These are phyloP conservation scores for Chaetophractus vellerosus DNA, from an alignment of 2,797 vertebrate species.

Conservation along the genomic window DNA sequence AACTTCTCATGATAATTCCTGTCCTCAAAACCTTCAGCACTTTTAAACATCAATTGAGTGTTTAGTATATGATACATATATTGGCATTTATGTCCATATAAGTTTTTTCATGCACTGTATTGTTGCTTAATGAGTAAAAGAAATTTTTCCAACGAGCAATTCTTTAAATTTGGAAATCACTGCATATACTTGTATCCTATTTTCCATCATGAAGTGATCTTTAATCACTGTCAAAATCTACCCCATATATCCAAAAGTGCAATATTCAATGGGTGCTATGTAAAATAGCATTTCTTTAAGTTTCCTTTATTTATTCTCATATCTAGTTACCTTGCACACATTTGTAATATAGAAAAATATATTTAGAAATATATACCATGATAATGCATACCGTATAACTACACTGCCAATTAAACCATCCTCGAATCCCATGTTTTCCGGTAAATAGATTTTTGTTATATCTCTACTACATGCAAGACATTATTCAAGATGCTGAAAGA, in stretches of 20 bases:
- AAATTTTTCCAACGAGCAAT: not conserved
- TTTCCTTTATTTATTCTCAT: not conserved
- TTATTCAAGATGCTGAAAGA: not conserved
- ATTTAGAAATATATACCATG: not conserved
- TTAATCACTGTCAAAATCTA: not conserved
- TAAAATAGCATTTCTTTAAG: not conserved
- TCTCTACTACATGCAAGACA: not conserved
- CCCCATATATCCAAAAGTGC: not conserved
- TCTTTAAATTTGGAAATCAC: constrained; percentile 34
- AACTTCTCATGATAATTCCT: constrained; percentile 3
- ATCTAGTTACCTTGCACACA: not conserved
- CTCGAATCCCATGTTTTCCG: not conserved
- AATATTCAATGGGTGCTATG: not conserved
- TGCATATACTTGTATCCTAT: not conserved
- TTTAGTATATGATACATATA: constrained; percentile 19
- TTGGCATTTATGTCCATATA: not conserved
- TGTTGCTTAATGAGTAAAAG: constrained; percentile 1
- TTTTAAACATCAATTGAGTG: not conserved
- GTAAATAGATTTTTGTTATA: not conserved
- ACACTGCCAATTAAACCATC: not conserved
- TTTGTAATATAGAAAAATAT: not conserved
- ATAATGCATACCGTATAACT: not conserved
- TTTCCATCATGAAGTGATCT: not conserved
- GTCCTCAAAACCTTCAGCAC: not conserved
- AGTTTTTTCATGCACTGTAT: not conserved